Conservation (phyloP, 1,140 invertebrate species). For the Philopotamus ludificatus region DNA sequence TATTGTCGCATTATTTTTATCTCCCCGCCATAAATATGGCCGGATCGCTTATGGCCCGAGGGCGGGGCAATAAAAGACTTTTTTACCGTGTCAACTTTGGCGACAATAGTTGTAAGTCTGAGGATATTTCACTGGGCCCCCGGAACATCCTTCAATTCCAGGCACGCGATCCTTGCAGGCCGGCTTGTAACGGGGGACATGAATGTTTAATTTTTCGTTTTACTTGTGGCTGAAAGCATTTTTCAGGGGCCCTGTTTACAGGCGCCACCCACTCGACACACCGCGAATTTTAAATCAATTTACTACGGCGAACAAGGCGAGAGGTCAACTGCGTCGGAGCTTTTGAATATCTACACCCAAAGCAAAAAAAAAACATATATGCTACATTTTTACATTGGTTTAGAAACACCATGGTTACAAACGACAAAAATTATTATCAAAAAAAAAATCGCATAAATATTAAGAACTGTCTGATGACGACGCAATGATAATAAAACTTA, state of each 20-base stretch:
- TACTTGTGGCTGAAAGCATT: slow-evolving; percentile 17
- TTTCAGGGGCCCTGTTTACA: slow-evolving; percentile 8
- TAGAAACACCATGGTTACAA: no score
- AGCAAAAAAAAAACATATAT: no score
- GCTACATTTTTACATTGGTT: no score
- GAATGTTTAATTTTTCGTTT: slow-evolving; percentile 36
- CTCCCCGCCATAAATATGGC: neutral
- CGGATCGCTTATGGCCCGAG: neutral
- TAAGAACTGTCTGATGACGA: no score
- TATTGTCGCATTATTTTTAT: no score
- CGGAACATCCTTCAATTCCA: slow-evolving; percentile 6
- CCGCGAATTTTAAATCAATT: slow-evolving; percentile 33
- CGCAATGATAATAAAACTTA: no score
- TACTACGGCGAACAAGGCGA: neutral
- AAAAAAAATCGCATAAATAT: no score
- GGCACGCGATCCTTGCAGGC: neutral
- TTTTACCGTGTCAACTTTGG: neutral
- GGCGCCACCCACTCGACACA: neutral
- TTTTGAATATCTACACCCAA: no score
- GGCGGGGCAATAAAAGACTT: neutral
- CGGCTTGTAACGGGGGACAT: neutral
- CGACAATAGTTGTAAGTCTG: neutral
- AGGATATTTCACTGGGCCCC: neutral
- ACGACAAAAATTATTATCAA: no score
- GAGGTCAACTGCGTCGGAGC: neutral